Evolutionary conservation across 2,888 invertebrate genomes (phyloP).

Genomic region (Euproctis similis): DNA sequence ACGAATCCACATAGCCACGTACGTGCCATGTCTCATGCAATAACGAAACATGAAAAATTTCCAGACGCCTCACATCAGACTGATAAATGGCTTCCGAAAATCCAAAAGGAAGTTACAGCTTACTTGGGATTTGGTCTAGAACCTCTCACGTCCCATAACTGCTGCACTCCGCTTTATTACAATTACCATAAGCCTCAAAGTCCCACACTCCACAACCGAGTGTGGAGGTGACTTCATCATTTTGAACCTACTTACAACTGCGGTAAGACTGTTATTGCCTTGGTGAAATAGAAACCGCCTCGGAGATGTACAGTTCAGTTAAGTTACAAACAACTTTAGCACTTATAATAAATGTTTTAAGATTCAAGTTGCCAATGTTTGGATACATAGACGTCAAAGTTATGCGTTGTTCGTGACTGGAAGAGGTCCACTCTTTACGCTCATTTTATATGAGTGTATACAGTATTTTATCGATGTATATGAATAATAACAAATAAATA

Average conservation of each 20-base stretch:
- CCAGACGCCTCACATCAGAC: slow-evolving; percentile 75
- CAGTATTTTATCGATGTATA: too few relatives aligned
- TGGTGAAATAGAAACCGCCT: slow-evolving; percentile 69
- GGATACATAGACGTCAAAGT: slow-evolving; percentile 47
- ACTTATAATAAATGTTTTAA: slow-evolving; percentile 52
- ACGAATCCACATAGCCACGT: slow-evolving; percentile 43
- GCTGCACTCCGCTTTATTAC: slow-evolving; percentile 77
- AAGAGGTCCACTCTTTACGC: slow-evolving; percentile 73
- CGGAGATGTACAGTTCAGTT: slow-evolving; percentile 49
- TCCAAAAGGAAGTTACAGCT: slow-evolving; percentile 78
- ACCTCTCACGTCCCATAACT: slow-evolving; percentile 77
- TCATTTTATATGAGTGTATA: too few relatives aligned
- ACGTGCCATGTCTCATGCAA: slow-evolving; percentile 67
- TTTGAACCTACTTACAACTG: slow-evolving; percentile 70
- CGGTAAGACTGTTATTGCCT: slow-evolving; percentile 72
- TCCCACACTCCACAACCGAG: slow-evolving; percentile 67
- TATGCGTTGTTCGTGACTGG: slow-evolving; percentile 69
- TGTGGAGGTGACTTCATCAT: slow-evolving; percentile 64
- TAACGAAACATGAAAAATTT: slow-evolving; percentile 77
- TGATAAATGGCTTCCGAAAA: slow-evolving; percentile 78
- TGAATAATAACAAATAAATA: too few relatives aligned
- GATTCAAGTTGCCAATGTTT: slow-evolving; percentile 50
- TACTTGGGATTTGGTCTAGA: slow-evolving; percentile 77
- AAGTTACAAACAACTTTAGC: slow-evolving; percentile 52
- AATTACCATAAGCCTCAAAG: slow-evolving; percentile 77